Base-by-base conservation (phyloP, 2,888 invertebrate species). In the Dolichopus griseipennis region DNA sequence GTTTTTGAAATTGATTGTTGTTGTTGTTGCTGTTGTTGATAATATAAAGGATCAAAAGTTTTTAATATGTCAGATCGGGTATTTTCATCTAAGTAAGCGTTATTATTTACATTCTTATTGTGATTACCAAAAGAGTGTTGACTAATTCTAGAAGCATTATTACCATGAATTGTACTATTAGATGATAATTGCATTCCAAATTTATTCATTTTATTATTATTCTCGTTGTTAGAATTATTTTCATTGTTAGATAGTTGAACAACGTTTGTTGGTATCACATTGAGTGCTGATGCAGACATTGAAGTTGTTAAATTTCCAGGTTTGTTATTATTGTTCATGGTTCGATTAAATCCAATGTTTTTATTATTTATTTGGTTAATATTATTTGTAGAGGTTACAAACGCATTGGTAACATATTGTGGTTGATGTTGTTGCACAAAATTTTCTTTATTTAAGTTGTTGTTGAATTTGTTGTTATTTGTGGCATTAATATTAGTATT, bases 11-110 rank as follows among this genome's bases (percentile, higher is more conserved):
- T 27, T 21, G 10, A 21, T 21, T 21, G 27, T 6, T 65, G 21
- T 33, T 65, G 22, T 62, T 63, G 62, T 22, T 67, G 67, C 18
- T 67, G 65, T 20, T 64, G 34, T 4, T 67, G 69, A 66, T 68
- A 68, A 64, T 64, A 70, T 65, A 68, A 68, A n/a, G 71, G 71
- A 69, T 69, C 70, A 62, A 70, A 71, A 27, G 69, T 64, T 62
- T 65, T 67, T 52, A 71, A 65, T 33, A 71, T 68, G 67, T 71
- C 70, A 21, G 69, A 61, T 65, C 67, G 67, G 33, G 69, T 27
- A 22, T 71, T 66, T 65, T 70, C 69, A 62, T 68, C 65, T 33
- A 67, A 65, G 43, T 69, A 69, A 37, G 63, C 65, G 37, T 21
- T 64, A 5, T 64, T 41, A 68, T 52, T 66, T 9, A 52, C 18